Evolutionary conservation across 1,140 invertebrate species (phyloP).

Genomic region (Drosophila varians): DNA sequence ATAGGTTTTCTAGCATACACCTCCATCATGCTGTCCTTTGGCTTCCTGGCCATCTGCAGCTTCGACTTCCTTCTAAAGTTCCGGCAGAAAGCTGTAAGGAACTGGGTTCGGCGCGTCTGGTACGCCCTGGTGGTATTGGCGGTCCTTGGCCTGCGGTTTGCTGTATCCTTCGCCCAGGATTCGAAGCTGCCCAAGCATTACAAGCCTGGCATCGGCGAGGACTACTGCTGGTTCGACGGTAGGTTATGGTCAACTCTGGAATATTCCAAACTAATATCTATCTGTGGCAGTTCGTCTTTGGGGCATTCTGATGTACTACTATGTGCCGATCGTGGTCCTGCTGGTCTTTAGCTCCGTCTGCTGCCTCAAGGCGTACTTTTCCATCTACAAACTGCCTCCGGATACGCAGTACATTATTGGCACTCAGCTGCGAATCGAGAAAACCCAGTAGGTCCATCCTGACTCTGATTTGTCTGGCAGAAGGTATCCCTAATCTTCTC

Average conservation of each 20-base stretch:
- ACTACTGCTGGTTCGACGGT: constrained; percentile 87
- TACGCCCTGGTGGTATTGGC: constrained; percentile 86
- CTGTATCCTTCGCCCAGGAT: constrained; percentile 84
- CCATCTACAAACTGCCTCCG: constrained; percentile 52
- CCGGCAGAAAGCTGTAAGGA: constrained; percentile 84
- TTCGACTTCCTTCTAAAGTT: constrained; percentile 90
- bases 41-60: constrained; percentile 91
- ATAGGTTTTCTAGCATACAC: constrained; percentile 88
- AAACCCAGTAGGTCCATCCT: constrained; percentile 58
- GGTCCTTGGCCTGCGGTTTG: constrained; percentile 85
- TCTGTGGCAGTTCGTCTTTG: constrained; percentile 64
- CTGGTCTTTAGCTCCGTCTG: constrained; percentile 60
- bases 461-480: not conserved
- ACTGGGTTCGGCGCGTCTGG: constrained; percentile 85
- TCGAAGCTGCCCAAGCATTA: constrained; percentile 83
- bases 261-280: not conserved
- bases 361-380: constrained; percentile 62
- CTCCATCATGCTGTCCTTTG: constrained; percentile 89
- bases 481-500: not conserved
- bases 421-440: constrained; percentile 60
- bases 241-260: not conserved
- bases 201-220: constrained; percentile 85
- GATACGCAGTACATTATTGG: constrained; percentile 67
- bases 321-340: constrained; percentile 59
- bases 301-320: constrained; percentile 77